A percentile compares a stretch with the other conserved stretches of the same genome.
These are phyloP conservation scores for Sprattus sprattus DNA, from an alignment of 2,113 vertebrate species.

Conservation along the genomic window DNA sequence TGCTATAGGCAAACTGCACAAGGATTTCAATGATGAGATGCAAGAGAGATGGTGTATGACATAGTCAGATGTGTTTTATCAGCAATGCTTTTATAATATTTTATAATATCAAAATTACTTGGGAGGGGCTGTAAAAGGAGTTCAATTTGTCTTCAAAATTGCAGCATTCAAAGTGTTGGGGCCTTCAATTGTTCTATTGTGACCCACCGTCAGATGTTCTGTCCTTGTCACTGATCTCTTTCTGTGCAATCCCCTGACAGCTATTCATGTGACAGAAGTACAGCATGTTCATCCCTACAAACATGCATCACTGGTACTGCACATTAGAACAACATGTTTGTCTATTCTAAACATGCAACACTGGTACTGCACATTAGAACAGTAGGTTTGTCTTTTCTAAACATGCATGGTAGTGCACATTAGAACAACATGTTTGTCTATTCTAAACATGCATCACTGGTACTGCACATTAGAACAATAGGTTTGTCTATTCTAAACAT, in stretches of 20 bases:
- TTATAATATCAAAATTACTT: constrained; percentile 15
- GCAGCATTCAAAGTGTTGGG: neutral
- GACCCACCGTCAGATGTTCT: neutral
- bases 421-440: neutral
- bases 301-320: neutral
- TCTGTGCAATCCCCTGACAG: constrained; percentile 8
- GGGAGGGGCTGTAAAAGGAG: neutral
- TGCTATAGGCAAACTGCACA: neutral
- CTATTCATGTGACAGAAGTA: neutral
- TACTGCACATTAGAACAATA: no score
- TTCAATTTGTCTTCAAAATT: neutral
- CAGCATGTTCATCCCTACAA: neutral
- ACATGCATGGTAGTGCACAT: neutral
- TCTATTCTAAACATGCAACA: neutral
- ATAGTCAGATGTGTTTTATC: neutral
- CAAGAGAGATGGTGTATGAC: neutral
- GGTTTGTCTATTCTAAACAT: no score
- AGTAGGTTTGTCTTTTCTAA: neutral
- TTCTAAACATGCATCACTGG: neutral
- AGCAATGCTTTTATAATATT: constrained; percentile 4
- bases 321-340: neutral
- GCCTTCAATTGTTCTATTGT: neutral
- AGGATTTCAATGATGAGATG: neutral
- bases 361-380: neutral
- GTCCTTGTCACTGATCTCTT: neutral